Percentiles rank a stretch among this genome's conserved stretches.
These are phyloP conservation scores for Elephas maximus DNA, from an alignment of 2,113 vertebrate species.

Conservation along the genomic window DNA sequence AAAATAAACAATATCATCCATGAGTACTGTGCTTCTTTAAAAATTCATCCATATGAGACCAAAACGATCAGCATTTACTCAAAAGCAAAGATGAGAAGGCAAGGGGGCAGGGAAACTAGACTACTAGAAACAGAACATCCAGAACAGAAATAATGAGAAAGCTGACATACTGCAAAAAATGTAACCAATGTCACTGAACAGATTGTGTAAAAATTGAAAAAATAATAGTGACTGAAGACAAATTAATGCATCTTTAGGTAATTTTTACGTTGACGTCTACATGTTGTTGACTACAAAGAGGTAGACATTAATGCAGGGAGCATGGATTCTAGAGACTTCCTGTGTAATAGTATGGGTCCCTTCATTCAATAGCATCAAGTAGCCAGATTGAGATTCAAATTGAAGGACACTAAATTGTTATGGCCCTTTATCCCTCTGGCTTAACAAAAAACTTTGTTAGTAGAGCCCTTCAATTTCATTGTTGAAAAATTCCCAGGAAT, in stretches of 20 bases:
- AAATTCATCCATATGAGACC: no score
- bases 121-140: no score
- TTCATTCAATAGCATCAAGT: background rate
- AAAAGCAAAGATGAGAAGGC: no score
- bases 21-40: no score
- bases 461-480: conserved; percentile 31
- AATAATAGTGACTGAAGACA: background rate
- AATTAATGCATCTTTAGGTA: background rate
- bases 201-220: background rate
- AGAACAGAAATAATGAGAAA: no score
- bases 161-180: no score
- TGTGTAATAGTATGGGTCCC: background rate
- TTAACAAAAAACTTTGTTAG: conserved; percentile 9
- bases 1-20: no score
- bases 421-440: background rate
- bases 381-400: background rate
- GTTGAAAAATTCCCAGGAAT: conserved; percentile 53
- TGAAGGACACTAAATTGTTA: background rate
- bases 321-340: background rate
- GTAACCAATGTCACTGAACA: no score
- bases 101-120: no score
- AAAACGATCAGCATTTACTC: no score
- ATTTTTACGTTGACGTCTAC: background rate
- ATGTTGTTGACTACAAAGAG: background rate
- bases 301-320: background rate